A percentile compares a stretch with the other conserved stretches of the same genome.
These are phyloP conservation scores for Isotomurus palustris DNA, from an alignment of 2,888 invertebrate genomes.

Conservation along the genomic window DNA sequence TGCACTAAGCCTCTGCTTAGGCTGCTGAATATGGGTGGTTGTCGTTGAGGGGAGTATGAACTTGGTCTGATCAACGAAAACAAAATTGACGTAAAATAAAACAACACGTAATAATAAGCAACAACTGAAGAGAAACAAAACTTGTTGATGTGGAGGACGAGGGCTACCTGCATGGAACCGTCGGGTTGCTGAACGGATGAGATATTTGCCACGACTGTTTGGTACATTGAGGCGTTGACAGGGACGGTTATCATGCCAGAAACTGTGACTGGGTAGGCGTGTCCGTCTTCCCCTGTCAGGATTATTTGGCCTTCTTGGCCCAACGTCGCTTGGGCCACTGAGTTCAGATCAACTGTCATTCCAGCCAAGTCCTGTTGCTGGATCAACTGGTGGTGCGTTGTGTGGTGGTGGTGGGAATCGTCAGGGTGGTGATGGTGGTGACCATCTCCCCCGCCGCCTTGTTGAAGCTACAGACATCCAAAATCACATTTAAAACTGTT, in stretches of 20 bases:
- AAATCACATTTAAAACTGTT: too few relatives aligned
- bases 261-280: constrained; percentile 77
- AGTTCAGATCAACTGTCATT: constrained; percentile 81
- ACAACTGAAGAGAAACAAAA: neutral
- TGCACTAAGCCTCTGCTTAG: too few relatives aligned
- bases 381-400: too few relatives aligned
- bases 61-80: too few relatives aligned
- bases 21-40: too few relatives aligned
- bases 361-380: constrained; percentile 52
- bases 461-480: too few relatives aligned
- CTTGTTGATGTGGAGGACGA: neutral
- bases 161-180: constrained; percentile 39
- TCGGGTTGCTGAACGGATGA: constrained; percentile 60
- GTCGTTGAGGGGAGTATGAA: too few relatives aligned
- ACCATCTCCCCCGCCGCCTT: constrained; percentile 63
- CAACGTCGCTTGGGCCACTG: constrained; percentile 82
- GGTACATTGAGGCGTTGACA: constrained; percentile 81
- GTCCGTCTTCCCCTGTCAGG: constrained; percentile 90
- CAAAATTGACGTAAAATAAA: constrained; percentile 5
- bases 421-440: too few relatives aligned
- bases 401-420: too few relatives aligned
- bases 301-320: constrained; percentile 92
- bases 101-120: neutral
- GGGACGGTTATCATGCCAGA: constrained; percentile 94
- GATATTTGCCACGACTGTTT: constrained; percentile 89